Conservation (phyloP, 2,888 invertebrate species). For the Drosophila histrio region DNA sequence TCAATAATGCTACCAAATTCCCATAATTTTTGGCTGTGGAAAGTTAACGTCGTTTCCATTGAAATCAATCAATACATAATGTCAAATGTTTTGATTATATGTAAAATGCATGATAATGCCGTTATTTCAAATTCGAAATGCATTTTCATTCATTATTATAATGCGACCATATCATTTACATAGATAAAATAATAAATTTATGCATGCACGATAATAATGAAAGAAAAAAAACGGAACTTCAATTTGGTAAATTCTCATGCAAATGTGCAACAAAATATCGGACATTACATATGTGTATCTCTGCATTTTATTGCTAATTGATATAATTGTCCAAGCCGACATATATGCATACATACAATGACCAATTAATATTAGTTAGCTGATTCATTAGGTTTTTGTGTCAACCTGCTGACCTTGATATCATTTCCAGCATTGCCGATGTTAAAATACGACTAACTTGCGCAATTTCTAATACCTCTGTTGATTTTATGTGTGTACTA, state of each 20-base stretch:
- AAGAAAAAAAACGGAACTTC: conserved; percentile 37
- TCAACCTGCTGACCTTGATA: conserved; percentile 75
- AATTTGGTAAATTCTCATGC: conserved; percentile 54
- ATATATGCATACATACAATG: conserved; percentile 40
- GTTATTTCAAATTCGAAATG: conserved; percentile 21
- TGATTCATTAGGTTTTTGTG: conserved; percentile 71
- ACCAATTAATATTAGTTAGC: conserved; percentile 74
- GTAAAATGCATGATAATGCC: conserved; percentile 44
- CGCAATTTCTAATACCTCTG: conserved; percentile 73
- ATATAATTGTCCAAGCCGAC: conserved; percentile 40
- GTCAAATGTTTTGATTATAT: neutral
- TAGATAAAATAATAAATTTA: conserved; percentile 12
- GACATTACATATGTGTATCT: conserved; percentile 14
- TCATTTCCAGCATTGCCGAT: conserved; percentile 67
- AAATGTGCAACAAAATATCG: conserved; percentile 46
- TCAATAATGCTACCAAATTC: conserved; percentile 15
- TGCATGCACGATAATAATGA: too few species aligned
- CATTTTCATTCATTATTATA: conserved; percentile 8
- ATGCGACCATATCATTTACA: conserved; percentile 24
- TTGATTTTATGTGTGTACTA: conserved; percentile 70
- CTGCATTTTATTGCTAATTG: conserved; percentile 49
- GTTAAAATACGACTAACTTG: conserved; percentile 46
- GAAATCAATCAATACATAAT: conserved; percentile 36
- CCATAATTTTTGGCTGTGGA: neutral
- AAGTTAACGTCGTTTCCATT: conserved; percentile 4